Conservation (phyloP, 2,888 invertebrate genomes). For the Matsumyia berberina region DNA sequence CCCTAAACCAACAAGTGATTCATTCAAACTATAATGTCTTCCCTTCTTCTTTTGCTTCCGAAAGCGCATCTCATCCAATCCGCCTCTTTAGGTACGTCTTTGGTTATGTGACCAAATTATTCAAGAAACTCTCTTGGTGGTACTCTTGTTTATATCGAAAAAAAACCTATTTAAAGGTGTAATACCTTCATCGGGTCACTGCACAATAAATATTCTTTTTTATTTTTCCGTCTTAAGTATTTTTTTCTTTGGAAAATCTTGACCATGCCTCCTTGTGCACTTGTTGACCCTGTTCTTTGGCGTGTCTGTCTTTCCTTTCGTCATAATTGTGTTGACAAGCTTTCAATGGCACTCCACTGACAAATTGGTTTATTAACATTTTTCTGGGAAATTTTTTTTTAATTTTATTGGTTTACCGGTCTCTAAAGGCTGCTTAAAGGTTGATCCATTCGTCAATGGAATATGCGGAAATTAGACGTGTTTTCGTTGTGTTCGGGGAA, state of each 20-base stretch:
- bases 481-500: conserved; percentile 10
- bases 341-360: conserved; percentile 18
- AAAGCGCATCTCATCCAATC: conserved; percentile 32
- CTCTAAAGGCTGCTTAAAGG: background rate
- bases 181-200: conserved; percentile 28
- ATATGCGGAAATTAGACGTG: conserved; percentile 16
- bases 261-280: conserved; percentile 44
- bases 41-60: conserved; percentile 2
- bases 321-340: conserved; percentile 24
- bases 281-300: conserved; percentile 55
- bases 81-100: background rate
- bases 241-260: conserved; percentile 24
- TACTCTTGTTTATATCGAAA: conserved; percentile 6
- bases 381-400: background rate
- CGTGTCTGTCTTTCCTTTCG: conserved; percentile 9
- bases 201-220: conserved; percentile 13
- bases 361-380: conserved; percentile 7
- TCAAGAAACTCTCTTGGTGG: conserved; percentile 22
- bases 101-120: conserved; percentile 26
- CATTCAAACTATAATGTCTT: background rate
- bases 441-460: background rate
- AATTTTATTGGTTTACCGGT: conserved; percentile 21
- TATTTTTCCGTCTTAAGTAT: background rate
- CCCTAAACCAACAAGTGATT: background rate
- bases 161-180: conserved; percentile 6